phyloP scores from a whole-genome alignment of 2,113 vertebrate genomes.

The Gnathonemus longibarbis region DNA sequence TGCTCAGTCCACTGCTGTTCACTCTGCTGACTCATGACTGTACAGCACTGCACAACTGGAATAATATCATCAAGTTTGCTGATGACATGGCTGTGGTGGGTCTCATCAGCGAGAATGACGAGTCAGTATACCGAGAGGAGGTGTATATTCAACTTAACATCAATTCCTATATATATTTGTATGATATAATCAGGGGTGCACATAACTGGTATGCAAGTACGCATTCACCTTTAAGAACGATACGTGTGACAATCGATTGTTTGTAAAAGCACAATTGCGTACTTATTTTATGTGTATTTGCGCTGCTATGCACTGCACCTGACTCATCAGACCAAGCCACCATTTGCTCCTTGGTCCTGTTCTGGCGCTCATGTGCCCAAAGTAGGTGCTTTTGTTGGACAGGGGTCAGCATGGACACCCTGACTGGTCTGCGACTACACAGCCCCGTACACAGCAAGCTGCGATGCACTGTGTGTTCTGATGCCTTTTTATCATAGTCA shows the following conservation, averaged over 20 bases:
- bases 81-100: neutral
- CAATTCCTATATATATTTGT: too few species aligned
- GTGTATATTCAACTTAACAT: neutral
- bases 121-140: neutral
- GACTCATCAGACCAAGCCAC: neutral
- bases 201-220: too few species aligned
- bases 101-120: neutral
- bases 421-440: too few species aligned
- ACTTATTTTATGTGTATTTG: too few species aligned
- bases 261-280: too few species aligned
- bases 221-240: too few species aligned
- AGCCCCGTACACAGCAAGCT: too few species aligned
- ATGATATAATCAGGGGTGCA: too few species aligned
- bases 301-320: neutral
- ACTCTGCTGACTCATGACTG: neutral
- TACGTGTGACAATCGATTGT: too few species aligned
- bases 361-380: neutral
- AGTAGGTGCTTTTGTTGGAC: too few species aligned
- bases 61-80: neutral
- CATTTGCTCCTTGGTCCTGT: neutral
- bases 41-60: neutral
- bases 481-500: neutral
- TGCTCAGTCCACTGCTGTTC: neutral
- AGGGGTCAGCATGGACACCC: too few species aligned
- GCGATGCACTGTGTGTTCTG: too few species aligned